Percentiles rank a stretch among this genome's conserved stretches.
Conservation (phyloP, 2,888 invertebrate genomes). For the Spilarctia lutea region DNA sequence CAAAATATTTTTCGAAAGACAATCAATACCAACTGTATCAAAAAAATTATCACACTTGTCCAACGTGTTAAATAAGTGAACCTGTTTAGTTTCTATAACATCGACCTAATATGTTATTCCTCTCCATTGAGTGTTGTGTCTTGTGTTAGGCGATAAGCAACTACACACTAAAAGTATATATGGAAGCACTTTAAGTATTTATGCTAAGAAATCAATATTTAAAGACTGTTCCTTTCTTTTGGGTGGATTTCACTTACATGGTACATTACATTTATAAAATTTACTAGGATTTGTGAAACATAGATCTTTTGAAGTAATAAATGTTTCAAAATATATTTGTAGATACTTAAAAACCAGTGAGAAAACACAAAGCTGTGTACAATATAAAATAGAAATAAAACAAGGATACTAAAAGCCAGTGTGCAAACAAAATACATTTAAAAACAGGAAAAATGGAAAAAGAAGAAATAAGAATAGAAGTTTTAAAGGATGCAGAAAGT, state of each 20-base stretch:
- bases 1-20: neutral
- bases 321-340: neutral
- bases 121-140: neutral
- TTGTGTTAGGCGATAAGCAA: neutral
- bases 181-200: neutral
- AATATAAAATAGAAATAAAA: too few species aligned
- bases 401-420: too few species aligned
- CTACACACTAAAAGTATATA: neutral
- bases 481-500: too few species aligned
- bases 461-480: too few species aligned
- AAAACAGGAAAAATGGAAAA: too few species aligned
- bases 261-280: neutral
- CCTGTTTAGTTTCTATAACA: neutral
- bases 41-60: neutral
- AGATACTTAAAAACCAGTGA: too few species aligned
- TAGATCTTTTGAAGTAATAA: neutral
- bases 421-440: too few species aligned
- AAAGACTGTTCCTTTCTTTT: neutral
- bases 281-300: neutral
- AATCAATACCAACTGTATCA: neutral
- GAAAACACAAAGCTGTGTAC: too few species aligned
- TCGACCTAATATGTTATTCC: neutral
- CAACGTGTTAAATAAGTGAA: neutral
- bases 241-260: neutral
- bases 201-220: neutral